These are phyloP conservation scores for Spodoptera litura DNA, from an alignment of 1,140 invertebrate genomes.

Conservation along the genomic window DNA sequence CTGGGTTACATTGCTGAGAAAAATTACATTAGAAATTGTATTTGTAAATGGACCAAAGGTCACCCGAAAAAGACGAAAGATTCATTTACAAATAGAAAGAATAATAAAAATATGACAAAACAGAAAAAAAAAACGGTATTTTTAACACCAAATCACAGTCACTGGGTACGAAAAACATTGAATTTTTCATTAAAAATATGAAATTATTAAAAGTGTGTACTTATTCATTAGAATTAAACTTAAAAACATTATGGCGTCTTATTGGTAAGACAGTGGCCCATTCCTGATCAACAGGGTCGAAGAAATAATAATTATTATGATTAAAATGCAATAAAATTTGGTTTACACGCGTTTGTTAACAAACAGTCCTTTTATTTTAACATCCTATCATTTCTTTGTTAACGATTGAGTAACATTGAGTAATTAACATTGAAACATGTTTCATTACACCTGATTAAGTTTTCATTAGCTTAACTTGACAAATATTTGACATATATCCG, in stretches of 20 bases:
- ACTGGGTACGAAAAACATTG: slow-evolving; percentile 21
- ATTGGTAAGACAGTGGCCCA: slow-evolving; percentile 41
- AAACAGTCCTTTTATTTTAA: not conserved
- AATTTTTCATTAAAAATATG: slow-evolving; percentile 22
- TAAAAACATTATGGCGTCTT: slow-evolving; percentile 37
- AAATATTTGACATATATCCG: too few species aligned
- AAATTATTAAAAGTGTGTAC: slow-evolving; percentile 26
- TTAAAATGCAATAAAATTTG: slow-evolving; percentile 37
- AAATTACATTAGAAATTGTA: too few species aligned
- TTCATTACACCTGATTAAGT: too few species aligned
- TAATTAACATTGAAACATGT: too few species aligned
- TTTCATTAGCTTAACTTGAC: too few species aligned
- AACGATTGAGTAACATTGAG: too few species aligned
- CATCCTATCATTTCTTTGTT: not conserved
- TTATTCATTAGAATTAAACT: slow-evolving; percentile 33
- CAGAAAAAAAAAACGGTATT: not conserved
- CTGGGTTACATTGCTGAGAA: too few species aligned
- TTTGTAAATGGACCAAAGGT: not conserved
- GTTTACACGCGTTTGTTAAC: not conserved
- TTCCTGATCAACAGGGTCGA: slow-evolving; percentile 50
- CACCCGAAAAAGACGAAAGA: slow-evolving; percentile 16
- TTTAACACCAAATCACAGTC: slow-evolving; percentile 32
- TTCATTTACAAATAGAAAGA: slow-evolving; percentile 19
- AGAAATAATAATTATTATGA: slow-evolving; percentile 1
- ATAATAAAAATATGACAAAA: not conserved